Evolutionary conservation across 2,888 invertebrate genomes (phyloP), one percentile per base, ranked within the genome.

Genomic region (Patella ulyssiponensis): DNA sequence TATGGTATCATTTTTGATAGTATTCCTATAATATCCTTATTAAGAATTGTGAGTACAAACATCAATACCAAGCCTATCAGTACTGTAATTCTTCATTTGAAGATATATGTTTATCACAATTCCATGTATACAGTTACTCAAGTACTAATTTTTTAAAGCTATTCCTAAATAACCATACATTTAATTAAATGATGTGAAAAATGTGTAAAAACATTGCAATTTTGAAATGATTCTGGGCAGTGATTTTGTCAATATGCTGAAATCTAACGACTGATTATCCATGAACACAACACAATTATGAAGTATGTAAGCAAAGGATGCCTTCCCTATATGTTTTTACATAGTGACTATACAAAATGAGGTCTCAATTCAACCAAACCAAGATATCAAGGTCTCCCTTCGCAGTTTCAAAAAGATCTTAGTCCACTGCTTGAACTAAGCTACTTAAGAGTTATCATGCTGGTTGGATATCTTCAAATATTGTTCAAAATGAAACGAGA

Each of bases 231-330:
- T 44, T 44, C 44, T 44, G 44, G 44, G 64, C 64, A 64, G 64
- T 64, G 64, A 64, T 64, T 64, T 64, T 64, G 20, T 23, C 20
- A 23, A 64, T 64, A 64, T 64, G 64, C 64, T 64, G 64, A 64
- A 64, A 64, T 64, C 64, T 23, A 64, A 64, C 64, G 64, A 64
- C 64, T 64, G 11, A 64, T 64, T 64, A 64, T 20, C 64, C 64
- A 64, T n/a, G 64, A 20, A 44, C 44, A 44, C 44, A 44, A 44
- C 44, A 44, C 44, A 44, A 44, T 44, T 44, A 44, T 44, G 44
- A 64, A 11, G 64, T 23, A 64, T 64, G 64, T 64, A 20, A 64
- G 23, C 64, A 64, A 44, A 64, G 64, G 64, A 64, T 64, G 64
- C 64, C 64, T 64, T 64, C 64, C 64, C 23, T 44, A 44, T 44